Evolutionary conservation across 2,888 invertebrate genomes (phyloP), one percentile per base, ranked within the genome.

Genomic region (Zaprionus obscuricornis): DNA sequence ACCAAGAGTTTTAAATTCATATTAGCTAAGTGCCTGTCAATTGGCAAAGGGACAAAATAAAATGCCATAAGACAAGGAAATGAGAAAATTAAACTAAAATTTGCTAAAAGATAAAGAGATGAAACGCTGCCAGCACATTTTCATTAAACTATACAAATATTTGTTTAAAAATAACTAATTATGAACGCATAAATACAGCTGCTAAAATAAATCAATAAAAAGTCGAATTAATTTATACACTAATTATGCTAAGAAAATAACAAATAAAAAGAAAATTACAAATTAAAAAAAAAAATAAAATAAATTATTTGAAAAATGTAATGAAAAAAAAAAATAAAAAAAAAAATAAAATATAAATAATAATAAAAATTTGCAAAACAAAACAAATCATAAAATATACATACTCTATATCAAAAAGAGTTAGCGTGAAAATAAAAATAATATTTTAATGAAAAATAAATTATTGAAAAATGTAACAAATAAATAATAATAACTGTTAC

Each of bases 111-210:
- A 13, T n/a, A 14, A 4, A 20, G 14, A 5, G 3, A n/a, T n/a
- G n/a, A n/a, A 1, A 1, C 3, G 17, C 26, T 14, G 6, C 11
- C 11, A 17, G 6, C 20, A 16, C 14, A 66, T 71, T 71, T 59
- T 17, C 60, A 72, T 72, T 66, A 72, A 50, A 29, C 14, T 46
- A 45, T 3, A 20, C 8, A 56, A 69, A 69, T 66, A 72, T 71
- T 71, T 43, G 42, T 47, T 46, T 7, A 24, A 55, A 43, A 55
- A 47, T 11, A 45, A 45, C 16, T 22, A 5, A 14, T n/a, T n/a
- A n/a, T n/a, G n/a, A n/a, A n/a, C n/a, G n/a, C n/a, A n/a, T n/a
- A 18, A 33, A n/a, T 16, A 2, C 2, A 13, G 5, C 5, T 10
- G n/a, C 13, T 13, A 1, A 26, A 17, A 4, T 6, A 11, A 14